phyloP scores from a whole-genome alignment of 1,140 invertebrate genomes.

The Drosophila truncata region DNA sequence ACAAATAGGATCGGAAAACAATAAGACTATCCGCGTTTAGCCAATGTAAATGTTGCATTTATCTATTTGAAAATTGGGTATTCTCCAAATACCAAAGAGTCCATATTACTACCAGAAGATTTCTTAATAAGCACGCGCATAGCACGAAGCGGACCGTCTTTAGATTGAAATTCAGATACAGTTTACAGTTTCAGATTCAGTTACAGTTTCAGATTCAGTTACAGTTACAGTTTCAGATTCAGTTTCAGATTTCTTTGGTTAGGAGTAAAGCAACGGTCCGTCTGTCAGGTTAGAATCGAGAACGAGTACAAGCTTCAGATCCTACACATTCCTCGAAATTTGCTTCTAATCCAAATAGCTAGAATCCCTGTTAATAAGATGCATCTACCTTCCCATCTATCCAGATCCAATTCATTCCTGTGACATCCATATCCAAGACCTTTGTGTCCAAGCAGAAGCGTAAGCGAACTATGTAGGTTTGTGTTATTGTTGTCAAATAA shows the following conservation, averaged over 20 bases:
- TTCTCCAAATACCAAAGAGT: slow-evolving; percentile 84
- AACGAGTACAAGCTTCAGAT: not conserved
- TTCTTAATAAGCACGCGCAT: slow-evolving; percentile 84
- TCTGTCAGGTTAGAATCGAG: not conserved
- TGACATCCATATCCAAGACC: slow-evolving; percentile 1
- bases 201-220: slow-evolving; percentile 1
- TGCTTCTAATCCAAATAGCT: slow-evolving; percentile 5
- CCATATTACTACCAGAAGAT: slow-evolving; percentile 85
- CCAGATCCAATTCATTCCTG: slow-evolving; percentile 22
- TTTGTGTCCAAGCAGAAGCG: slow-evolving; percentile 1
- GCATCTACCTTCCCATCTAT: slow-evolving; percentile 9
- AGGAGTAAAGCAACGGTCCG: not conserved
- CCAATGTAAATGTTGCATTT: slow-evolving; percentile 50
- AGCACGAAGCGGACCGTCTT: slow-evolving; percentile 19
- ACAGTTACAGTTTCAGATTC: not conserved
- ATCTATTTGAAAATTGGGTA: slow-evolving; percentile 62
- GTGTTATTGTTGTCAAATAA: slow-evolving; percentile 10
- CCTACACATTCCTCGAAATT: slow-evolving; percentile 2
- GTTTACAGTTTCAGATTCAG: slow-evolving; percentile 5
- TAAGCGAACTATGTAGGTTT: slow-evolving; percentile 2
- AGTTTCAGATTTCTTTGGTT: not conserved
- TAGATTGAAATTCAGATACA: slow-evolving; percentile 5
- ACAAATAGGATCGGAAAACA: slow-evolving; percentile 38
- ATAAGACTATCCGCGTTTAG: slow-evolving; percentile 52
- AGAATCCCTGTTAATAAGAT: slow-evolving; percentile 3